Evolutionary conservation across 2,888 invertebrate genomes (phyloP), one percentile per base, ranked within the genome.

Genomic region (Epirrhoe alternata): DNA sequence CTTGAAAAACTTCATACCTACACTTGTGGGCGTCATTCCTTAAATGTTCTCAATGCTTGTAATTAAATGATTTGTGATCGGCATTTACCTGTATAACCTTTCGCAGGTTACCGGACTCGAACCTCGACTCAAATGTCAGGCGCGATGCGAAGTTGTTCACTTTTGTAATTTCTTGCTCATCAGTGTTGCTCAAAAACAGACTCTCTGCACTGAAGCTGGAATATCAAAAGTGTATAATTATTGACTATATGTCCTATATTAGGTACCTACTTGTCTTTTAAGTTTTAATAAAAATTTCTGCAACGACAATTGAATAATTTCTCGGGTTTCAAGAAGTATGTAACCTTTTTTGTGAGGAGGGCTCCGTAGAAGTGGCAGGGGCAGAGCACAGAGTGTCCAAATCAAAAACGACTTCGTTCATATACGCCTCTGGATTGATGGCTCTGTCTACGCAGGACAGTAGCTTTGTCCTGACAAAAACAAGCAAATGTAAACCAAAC

Each of bases 101-200:
- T 65, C 97, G 93, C 33, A 98, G 92, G 89, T 98, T 98, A 24
- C 97, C 98, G 75, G 96, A 96, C 85, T 98, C 98, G 89, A 98
- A 98, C 80, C 97, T 94, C 5, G 97, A 96, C 83, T 97, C 97
- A 84, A 98, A 98, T 60, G 93, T 89, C 51, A 97, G 89, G 75
- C 90, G 86, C 71, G 89, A 90, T 0, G 88, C 78, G 73, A 86
- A 92, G 47, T 74, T 78, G 78, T 86, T 87, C 72, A 88, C 74
- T 85, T 91, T 86, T 49, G 83, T 71, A 77, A 94, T 78, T 86
- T 94, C 92, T 72, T 88, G 88, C 72, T 94, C 94, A 75, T 95
- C 95, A 33, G 80, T 88, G 75, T 95, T 95, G 58, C 80, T 82
- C 1, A 94, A 81, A 60, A 88, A 79, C 14, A 84, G 14, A 47